Base-by-base conservation (phyloP, 2,888 invertebrate genomes). In the Pseudoips prasinana region DNA sequence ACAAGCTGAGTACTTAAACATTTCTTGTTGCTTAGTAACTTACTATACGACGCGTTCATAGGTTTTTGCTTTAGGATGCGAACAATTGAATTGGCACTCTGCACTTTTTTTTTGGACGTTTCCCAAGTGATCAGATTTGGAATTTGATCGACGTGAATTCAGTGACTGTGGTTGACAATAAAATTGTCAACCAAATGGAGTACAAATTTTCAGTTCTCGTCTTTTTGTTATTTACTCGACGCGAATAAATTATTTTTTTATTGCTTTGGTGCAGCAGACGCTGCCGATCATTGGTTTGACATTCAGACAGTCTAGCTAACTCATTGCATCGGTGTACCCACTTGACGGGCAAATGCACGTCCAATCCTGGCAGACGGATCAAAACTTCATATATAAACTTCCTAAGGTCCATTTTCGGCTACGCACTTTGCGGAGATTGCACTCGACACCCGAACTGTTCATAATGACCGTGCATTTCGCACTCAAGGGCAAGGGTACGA, bases 281-380 rank as follows among this genome's bases (percentile, higher is more conserved):
- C 58, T 71, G 73, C 72, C 76, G 82, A 84, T 86, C 82, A 88
- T 88, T 88, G 82, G 83, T 88, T 87, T 88, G 88, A 88, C 88
- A 84, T 88, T 88, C 87, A 88, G 82, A 84, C 80, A 64, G 77
- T 76, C 85, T 84, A 84, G 78, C 84, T 73, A 74, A 80, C 76
- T 80, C 79, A 79, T 81, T 86, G 86, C 86, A 86, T 54, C 56
- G 55, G 39, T 55, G 54, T 64, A 58, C 46, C 58, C 64, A 64
- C 52, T 63, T 66, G 58, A 62, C 71, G 68, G 56, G 57, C 52
- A 60, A 58, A 57, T 65, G 67, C 62, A 67, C 43, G 46, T 39
- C 11, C 29, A 20, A 31, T 37, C 23, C 39, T 20, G 31, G 25
- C 56, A 54, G 49, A 35, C 58, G 35, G 74, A 59, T 59, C 48